Conservation (phyloP, 2,797 vertebrate genomes). For the Sebastes aleutianus region DNA sequence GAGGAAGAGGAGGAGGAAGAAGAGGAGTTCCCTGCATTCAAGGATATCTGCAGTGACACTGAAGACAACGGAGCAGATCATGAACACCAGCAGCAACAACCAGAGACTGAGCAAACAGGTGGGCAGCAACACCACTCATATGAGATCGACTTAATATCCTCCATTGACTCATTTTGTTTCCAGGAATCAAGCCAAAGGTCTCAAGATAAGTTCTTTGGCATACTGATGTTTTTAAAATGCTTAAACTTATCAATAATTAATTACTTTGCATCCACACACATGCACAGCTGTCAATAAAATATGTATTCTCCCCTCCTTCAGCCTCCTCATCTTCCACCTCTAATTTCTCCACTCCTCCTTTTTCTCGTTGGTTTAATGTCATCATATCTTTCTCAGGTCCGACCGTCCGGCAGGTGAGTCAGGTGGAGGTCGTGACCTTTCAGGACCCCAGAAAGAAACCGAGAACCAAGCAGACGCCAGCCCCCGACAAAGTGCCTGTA, state of each 20-base stretch:
- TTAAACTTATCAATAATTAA: background rate
- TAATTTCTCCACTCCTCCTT: background rate
- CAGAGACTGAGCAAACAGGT: slow-evolving; percentile 34
- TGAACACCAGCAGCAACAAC: background rate
- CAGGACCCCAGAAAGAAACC: slow-evolving; percentile 79
- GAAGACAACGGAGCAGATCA: background rate
- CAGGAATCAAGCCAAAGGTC: background rate
- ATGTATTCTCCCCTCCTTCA: background rate
- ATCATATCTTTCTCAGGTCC: slow-evolving; percentile 3
- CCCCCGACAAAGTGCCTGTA: slow-evolving; percentile 21
- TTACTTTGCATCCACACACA: background rate
- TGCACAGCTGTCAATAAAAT: background rate
- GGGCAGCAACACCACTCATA: background rate
- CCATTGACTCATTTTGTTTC: background rate
- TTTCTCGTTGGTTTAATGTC: background rate
- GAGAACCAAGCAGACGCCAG: slow-evolving; percentile 38
- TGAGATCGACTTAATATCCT: background rate
- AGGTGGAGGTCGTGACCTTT: slow-evolving; percentile 85
- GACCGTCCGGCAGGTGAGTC: background rate
- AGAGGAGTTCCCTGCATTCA: background rate
- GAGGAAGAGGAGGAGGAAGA: slow-evolving; percentile 40
- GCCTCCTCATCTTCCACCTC: background rate
- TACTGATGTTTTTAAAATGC: background rate
- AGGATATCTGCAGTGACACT: background rate
- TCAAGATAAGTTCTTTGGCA: fast-evolving